These are phyloP conservation scores for Liposcelis brunnea DNA, from an alignment of 2,888 invertebrate genomes.

Conservation along the genomic window DNA sequence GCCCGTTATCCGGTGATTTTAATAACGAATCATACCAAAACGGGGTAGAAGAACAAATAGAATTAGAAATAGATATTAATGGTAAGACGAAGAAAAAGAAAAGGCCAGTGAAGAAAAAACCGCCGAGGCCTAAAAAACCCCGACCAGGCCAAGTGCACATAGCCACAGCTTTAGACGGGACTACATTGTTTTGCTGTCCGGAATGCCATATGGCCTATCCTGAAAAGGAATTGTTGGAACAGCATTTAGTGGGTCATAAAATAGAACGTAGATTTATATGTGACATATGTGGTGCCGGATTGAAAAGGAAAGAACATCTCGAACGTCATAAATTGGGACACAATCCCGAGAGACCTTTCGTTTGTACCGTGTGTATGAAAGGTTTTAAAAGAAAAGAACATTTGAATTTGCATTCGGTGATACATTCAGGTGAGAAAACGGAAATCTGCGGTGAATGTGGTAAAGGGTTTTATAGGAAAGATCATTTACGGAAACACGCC, in stretches of 20 bases:
- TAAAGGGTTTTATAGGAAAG: conserved; percentile 69
- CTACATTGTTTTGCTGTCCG: conserved; percentile 59
- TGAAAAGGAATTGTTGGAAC: conserved; percentile 60
- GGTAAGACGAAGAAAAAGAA: conserved; percentile 38
- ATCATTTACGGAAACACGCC: conserved; percentile 71
- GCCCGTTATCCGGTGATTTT: conserved; percentile 22
- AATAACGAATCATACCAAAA: no score
- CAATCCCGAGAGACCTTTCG: conserved; percentile 63
- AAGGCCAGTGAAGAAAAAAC: conserved; percentile 66
- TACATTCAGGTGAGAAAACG: conserved; percentile 69
- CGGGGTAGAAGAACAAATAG: conserved; percentile 24
- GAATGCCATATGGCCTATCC: conserved; percentile 70
- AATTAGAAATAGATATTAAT: conserved; percentile 6
- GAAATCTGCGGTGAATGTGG: conserved; percentile 62
- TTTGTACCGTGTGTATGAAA: conserved; percentile 58
- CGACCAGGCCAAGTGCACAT: conserved; percentile 57
- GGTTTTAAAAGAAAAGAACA: conserved; percentile 66
- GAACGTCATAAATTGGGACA: conserved; percentile 64
- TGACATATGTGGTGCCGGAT: conserved; percentile 24
- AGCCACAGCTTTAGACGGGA: conserved; percentile 54
- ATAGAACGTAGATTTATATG: conserved; percentile 45
- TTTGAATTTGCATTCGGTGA: conserved; percentile 64
- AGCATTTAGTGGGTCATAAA: conserved; percentile 51
- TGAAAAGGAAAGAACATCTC: conserved; percentile 62
- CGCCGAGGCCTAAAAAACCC: conserved; percentile 58